A percentile compares a stretch with the other conserved stretches of the same genome.
These are phyloP conservation scores for Caradrina clavipalpis DNA, from an alignment of 2,888 invertebrate genomes.

Conservation along the genomic window DNA sequence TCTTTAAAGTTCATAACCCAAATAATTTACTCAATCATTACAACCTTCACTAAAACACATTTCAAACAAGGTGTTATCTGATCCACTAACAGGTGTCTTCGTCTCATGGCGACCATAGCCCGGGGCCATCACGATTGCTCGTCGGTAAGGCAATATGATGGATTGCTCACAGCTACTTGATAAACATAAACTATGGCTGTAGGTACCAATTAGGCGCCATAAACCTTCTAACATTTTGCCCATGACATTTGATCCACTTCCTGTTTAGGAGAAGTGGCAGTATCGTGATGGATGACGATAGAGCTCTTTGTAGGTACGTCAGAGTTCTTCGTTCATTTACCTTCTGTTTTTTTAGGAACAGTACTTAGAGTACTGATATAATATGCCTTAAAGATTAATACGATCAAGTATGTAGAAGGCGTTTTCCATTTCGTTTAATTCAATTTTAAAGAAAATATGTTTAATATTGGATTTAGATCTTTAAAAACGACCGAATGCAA, in stretches of 20 bases:
- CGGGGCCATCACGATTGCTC: slow-evolving; percentile 28
- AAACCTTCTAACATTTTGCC: background rate
- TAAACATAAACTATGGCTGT: slow-evolving; percentile 10
- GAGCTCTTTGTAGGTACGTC: too few relatives aligned
- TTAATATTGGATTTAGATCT: too few relatives aligned
- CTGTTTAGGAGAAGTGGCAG: too few relatives aligned
- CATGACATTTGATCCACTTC: slow-evolving; percentile 13
- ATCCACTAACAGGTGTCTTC: slow-evolving; percentile 6
- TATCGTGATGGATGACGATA: background rate
- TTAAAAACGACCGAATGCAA: too few relatives aligned
- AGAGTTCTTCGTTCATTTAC: background rate
- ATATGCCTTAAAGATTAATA: too few relatives aligned
- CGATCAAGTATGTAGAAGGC: too few relatives aligned
- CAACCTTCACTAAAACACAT: slow-evolving; percentile 13
- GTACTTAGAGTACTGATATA: too few relatives aligned
- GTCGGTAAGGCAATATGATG: slow-evolving; percentile 1
- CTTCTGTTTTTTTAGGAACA: background rate
- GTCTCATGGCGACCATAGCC: slow-evolving; percentile 5
- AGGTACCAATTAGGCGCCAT: slow-evolving; percentile 21
- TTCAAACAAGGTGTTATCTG: background rate
- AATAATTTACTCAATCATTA: background rate
- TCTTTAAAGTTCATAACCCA: too few relatives aligned
- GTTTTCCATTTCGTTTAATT: too few relatives aligned
- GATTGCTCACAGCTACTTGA: slow-evolving; percentile 12
- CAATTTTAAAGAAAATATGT: too few relatives aligned